phyloP scores from a whole-genome alignment of 64 coral and sea anemone genomes.

The Orbicella faveolata region DNA sequence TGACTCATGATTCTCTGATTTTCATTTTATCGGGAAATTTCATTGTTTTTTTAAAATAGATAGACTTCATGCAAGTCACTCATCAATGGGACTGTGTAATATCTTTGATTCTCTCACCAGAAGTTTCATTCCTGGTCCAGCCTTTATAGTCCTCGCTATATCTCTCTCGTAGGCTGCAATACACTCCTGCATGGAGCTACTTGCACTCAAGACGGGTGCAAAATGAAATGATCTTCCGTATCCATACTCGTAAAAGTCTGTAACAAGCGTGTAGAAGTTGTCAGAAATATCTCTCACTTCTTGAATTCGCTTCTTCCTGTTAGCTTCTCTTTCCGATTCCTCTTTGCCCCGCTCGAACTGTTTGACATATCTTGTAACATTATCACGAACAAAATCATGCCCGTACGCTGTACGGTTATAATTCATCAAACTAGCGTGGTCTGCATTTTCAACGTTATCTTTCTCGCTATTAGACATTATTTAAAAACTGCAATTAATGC shows the following conservation, averaged over 20 bases:
- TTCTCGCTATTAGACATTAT: conserved; percentile 3
- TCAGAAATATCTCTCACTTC: not conserved
- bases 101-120: not conserved
- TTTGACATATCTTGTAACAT: conserved; percentile 12
- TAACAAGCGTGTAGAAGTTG: conserved; percentile 10
- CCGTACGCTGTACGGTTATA: conserved; percentile 8
- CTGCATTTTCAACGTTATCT: not conserved
- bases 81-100: too few relatives aligned
- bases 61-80: too few relatives aligned
- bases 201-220: not conserved
- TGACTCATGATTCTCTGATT: too few relatives aligned
- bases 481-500: too few relatives aligned
- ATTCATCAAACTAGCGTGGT: not conserved
- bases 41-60: too few relatives aligned
- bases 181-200: too few relatives aligned
- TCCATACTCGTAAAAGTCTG: conserved; percentile 17
- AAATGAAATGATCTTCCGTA: conserved; percentile 8
- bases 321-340: conserved; percentile 6
- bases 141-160: conserved; percentile 4
- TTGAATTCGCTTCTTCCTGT: not conserved
- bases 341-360: conserved; percentile 12
- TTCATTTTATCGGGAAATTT: too few relatives aligned
- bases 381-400: conserved; percentile 8
- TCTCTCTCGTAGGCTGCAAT: not conserved
- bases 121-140: not conserved